Base-by-base conservation (phyloP, 2,797 vertebrate genomes). In the Dryobates pubescens region DNA sequence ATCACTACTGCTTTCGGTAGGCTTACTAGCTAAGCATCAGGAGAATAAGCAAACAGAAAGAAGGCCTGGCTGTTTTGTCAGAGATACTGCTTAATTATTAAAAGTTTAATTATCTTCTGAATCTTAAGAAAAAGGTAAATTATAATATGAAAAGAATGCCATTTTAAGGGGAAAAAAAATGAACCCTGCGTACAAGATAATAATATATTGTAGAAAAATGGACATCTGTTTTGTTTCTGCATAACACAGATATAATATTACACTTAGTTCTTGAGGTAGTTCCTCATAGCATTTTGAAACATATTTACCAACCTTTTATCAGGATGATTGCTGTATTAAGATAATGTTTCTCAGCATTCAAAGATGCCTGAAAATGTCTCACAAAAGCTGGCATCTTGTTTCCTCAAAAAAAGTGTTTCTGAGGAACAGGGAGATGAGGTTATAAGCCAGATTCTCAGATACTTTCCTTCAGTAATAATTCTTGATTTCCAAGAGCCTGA, bases 91-190 rank as follows among this genome's bases (percentile, higher is more conserved):
- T 89, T 95, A 77, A 92, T 86, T 91, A 63, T 78, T 88, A 45
- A 62, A 96, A 96, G 92, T 97, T 95, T 86, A 82, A 88, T 94
- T 95, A 73, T 30, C 26, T 93, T 47, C 82, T 76, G 86, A 89
- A 73, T 17, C 70, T 63, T 15, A 87, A 34, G 43, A 76, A 84
- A n/a, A 43, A 30, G 12, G 59, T 43, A 43, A 81, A 61, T 14
- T 68, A 75, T 53, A 68, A 86, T 69, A 49, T 32, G 19, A 67
- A 67, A 59, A 67, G 29, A 79, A 67, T 82, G 32, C 70, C 14
- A 36, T 64, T 67, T 79, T 18, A 30, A 64, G 29, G 74, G 45
- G 71, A 65, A 13, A 38, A 38, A 67, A 62, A 83, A 79, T 43
- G 2, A 85, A 34, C 79, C 32, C 20, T 59, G 77, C 84, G 53